Conservation (phyloP, 2,113 vertebrate genomes). For the Otocyon megalotis region DNA sequence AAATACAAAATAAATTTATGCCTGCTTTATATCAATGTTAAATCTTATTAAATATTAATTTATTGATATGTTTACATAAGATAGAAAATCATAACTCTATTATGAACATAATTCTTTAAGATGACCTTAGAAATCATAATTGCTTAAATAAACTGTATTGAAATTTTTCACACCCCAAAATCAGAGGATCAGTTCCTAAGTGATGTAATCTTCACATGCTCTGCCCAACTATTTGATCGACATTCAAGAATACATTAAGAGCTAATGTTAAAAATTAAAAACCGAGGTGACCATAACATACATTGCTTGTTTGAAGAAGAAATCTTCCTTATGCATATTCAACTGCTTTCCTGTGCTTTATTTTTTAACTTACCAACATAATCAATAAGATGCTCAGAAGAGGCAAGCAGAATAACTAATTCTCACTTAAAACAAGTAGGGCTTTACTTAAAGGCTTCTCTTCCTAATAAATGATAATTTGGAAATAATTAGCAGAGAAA, state of each 20-base stretch:
- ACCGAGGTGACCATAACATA: neutral
- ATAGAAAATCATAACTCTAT: neutral
- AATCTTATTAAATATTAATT: neutral
- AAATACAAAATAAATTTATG: neutral
- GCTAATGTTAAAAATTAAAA: neutral
- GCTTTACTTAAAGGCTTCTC: neutral
- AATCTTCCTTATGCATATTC: neutral
- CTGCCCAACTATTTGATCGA: neutral
- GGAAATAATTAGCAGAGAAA: slow-evolving; percentile 30
- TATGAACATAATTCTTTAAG: neutral
- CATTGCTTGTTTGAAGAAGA: neutral
- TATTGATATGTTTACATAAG: neutral
- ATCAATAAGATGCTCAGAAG: neutral
- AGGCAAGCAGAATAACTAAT: neutral
- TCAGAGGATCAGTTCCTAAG: neutral
- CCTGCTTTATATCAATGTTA: neutral
- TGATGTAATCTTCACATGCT: neutral
- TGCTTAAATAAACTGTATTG: neutral
- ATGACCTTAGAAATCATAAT: neutral
- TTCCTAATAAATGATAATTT: neutral
- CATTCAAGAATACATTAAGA: neutral
- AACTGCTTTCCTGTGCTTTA: neutral
- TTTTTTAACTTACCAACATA: neutral
- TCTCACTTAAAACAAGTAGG: neutral
- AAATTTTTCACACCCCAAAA: neutral